Conservation (phyloP, 1,140 invertebrate species). For the Diploscapter pachys region DNA sequence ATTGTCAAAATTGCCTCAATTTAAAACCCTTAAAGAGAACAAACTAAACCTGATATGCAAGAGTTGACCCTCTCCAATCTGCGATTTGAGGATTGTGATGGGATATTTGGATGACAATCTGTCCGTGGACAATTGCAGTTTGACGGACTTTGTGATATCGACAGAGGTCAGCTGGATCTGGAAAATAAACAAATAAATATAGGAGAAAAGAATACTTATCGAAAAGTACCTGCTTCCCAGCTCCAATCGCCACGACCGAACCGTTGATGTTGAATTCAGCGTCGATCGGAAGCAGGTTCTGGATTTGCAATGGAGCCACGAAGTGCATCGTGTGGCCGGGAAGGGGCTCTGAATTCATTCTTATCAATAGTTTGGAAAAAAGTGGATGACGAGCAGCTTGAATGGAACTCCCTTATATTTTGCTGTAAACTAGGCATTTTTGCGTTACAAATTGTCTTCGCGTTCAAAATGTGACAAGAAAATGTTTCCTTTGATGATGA, state of each 20-base stretch:
- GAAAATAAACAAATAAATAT: neutral
- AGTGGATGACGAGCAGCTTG: too few species aligned
- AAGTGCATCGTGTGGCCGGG: constrained; percentile 82
- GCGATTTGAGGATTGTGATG: neutral
- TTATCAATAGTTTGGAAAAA: too few species aligned
- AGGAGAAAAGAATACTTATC: too few species aligned
- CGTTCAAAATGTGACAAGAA: too few species aligned
- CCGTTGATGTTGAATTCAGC: constrained; percentile 62
- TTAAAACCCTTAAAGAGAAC: neutral
- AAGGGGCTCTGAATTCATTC: constrained; percentile 1
- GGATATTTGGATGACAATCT: constrained; percentile 10
- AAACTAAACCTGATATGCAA: neutral
- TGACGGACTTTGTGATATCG: constrained; percentile 16
- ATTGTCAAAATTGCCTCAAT: neutral
- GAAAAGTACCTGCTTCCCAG: constrained; percentile 64
- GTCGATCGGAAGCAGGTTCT: constrained; percentile 68
- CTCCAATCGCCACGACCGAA: constrained; percentile 62
- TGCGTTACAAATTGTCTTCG: too few species aligned
- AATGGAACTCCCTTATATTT: too few species aligned
- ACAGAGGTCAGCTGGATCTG: neutral
- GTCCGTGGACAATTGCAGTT: constrained; percentile 17
- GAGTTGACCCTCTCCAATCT: constrained; percentile 21
- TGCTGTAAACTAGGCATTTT: too few species aligned
- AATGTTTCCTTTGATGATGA: too few species aligned
- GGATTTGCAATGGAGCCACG: constrained; percentile 75